A percentile compares a stretch with the other conserved stretches of the same genome.
These are phyloP conservation scores for Vidua chalybeata DNA, from an alignment of 2,113 vertebrate genomes.

Conservation along the genomic window DNA sequence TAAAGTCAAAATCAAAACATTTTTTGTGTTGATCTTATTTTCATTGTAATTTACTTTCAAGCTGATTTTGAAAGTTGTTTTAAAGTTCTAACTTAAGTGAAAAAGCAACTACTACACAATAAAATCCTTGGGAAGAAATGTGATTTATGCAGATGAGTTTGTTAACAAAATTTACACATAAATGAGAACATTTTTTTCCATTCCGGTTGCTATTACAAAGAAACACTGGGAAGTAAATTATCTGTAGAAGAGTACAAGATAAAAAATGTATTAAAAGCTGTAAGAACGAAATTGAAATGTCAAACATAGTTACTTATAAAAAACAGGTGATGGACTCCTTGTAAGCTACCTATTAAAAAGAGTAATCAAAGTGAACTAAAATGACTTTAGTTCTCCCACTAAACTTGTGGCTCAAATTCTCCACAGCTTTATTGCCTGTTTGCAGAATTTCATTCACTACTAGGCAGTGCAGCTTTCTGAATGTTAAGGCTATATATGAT, in stretches of 20 bases:
- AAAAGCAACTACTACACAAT: constrained; percentile 48
- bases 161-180: constrained; percentile 81
- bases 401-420: neutral
- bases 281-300: constrained; percentile 80
- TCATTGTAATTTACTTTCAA: constrained; percentile 29
- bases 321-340: constrained; percentile 56
- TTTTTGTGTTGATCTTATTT: constrained; percentile 19
- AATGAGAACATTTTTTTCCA: constrained; percentile 74
- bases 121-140: constrained; percentile 49
- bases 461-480: neutral
- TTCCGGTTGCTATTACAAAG: constrained; percentile 69
- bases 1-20: constrained; percentile 24
- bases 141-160: constrained; percentile 71
- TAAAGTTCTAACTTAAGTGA: constrained; percentile 45
- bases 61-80: constrained; percentile 44
- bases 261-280: constrained; percentile 79
- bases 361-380: constrained; percentile 64
- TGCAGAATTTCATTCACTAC: neutral
- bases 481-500: neutral
- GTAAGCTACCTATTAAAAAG: constrained; percentile 26
- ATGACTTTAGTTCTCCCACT: constrained; percentile 1
- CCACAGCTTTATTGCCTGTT: neutral
- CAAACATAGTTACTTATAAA: constrained; percentile 75
- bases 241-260: constrained; percentile 73
- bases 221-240: constrained; percentile 76